These are phyloP conservation scores for Psilopogon haemacephalus DNA, from an alignment of 2,113 vertebrate genomes.

Conservation along the genomic window DNA sequence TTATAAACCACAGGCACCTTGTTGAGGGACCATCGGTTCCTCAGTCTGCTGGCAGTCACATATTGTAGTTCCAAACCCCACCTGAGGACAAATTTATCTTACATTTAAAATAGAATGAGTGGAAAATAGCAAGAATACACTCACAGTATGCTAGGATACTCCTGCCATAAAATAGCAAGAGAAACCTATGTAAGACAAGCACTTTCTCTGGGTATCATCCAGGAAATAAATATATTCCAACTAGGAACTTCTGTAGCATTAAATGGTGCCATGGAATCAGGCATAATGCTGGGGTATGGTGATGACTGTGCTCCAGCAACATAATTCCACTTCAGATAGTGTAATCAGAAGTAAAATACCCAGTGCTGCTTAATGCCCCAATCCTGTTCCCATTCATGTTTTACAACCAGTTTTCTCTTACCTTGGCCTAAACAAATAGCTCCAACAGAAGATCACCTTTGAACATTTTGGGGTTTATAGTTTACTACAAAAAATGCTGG, in stretches of 20 bases:
- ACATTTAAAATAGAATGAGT: fast-evolving
- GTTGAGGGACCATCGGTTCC: too few relatives aligned
- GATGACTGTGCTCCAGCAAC: not conserved
- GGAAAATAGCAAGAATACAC: not conserved
- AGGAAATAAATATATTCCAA: not conserved
- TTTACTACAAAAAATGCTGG: not conserved
- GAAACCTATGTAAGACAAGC: not conserved
- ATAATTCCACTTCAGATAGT: not conserved
- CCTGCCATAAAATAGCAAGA: not conserved
- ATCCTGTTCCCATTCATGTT: not conserved
- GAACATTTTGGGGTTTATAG: not conserved
- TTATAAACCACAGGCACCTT: too few relatives aligned
- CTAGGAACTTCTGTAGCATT: not conserved
- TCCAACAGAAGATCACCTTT: not conserved
- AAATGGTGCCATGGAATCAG: not conserved
- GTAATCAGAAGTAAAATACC: not conserved
- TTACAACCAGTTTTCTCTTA: not conserved
- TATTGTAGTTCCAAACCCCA: not conserved
- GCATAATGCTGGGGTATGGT: not conserved
- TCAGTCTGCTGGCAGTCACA: not conserved
- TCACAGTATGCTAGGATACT: not conserved
- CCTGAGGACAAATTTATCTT: not conserved
- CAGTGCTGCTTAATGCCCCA: not conserved
- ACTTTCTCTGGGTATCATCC: not conserved
- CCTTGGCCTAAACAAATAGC: not conserved